Base-by-base conservation (phyloP, 1,140 invertebrate species). In the Neodiprion fabricii region DNA sequence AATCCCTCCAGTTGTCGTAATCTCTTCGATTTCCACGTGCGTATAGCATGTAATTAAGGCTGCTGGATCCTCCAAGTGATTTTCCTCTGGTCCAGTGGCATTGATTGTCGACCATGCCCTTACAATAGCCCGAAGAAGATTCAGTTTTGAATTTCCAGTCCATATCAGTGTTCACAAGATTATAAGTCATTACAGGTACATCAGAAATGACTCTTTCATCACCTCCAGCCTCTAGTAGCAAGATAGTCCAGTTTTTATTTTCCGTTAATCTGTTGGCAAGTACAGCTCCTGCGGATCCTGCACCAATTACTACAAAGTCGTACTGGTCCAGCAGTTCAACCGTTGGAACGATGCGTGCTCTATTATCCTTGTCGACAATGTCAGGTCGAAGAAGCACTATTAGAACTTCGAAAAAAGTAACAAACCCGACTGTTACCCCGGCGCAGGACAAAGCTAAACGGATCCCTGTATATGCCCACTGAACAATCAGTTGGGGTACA, bases 91-190 rank as follows among this genome's bases (percentile, higher is more conserved):
- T 87, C 85, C 88, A 89, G 28, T 84, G 80, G 71, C 88, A 90
- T 69, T 84, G 80, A 53, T 80, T 71, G 71, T 76, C 49, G 14
- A 12, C 83, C 67, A 89, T 61, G n/a, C 68, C 90, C 78, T 91
- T 81, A 77, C 92, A 94, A 74, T 91, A 93, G 21, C 86, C 82
- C 72, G 89, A 84, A 79, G 93, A 92, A 0, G 92, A 91, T 80
- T 94, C 93, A 0, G 94, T 95, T 70, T 90, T 86, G 79, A 94
- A 95, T 78, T 93, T 89, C 94, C 95, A 96, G 81, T 96, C 95
- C 73, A 93, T 89, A 1, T 91, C 89, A 1, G 91, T 92, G 53
- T 91, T 88, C 83, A 95, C 94, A 12, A 96, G 87, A 9, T 91
- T 89, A 0, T 94, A 93, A 80, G 95, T 94, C 74, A 95, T 76